Conservation (phyloP, 2,888 invertebrate genomes). For the Sarcophaga rosellei region DNA sequence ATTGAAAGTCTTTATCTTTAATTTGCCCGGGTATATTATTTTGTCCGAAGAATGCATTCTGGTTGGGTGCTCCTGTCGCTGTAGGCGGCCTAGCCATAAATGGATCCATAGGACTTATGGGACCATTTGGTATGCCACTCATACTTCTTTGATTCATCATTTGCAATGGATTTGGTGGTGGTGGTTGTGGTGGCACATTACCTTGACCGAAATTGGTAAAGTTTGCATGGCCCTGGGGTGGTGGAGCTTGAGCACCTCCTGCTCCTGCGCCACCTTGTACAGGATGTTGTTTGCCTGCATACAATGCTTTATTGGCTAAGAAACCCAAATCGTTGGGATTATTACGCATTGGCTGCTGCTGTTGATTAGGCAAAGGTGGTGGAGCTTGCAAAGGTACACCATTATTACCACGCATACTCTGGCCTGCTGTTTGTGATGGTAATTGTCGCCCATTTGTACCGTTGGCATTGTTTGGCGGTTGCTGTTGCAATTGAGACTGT, state of each 20-base stretch:
- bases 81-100: constrained; percentile 70
- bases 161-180: constrained; percentile 72
- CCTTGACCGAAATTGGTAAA: constrained; percentile 64
- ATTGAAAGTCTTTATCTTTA: constrained; percentile 83
- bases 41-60: constrained; percentile 69
- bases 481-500: constrained; percentile 73
- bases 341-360: constrained; percentile 71
- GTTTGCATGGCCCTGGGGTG: constrained; percentile 62
- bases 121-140: constrained; percentile 79
- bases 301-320: constrained; percentile 76
- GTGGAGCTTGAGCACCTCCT: constrained; percentile 69
- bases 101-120: constrained; percentile 79
- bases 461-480: constrained; percentile 69
- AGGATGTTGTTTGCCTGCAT: constrained; percentile 73
- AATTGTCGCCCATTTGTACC: constrained; percentile 72
- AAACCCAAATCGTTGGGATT: constrained; percentile 78
- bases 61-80: constrained; percentile 66
- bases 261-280: constrained; percentile 69
- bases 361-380: constrained; percentile 69
- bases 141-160: constrained; percentile 76
- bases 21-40: constrained; percentile 54
- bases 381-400: constrained; percentile 75
- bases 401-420: constrained; percentile 74
- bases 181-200: constrained; percentile 69
- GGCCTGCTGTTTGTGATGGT: constrained; percentile 66